Percentiles rank a stretch among this genome's conserved stretches.
Conservation (phyloP, 2,888 invertebrate species). For the Labia minor region DNA sequence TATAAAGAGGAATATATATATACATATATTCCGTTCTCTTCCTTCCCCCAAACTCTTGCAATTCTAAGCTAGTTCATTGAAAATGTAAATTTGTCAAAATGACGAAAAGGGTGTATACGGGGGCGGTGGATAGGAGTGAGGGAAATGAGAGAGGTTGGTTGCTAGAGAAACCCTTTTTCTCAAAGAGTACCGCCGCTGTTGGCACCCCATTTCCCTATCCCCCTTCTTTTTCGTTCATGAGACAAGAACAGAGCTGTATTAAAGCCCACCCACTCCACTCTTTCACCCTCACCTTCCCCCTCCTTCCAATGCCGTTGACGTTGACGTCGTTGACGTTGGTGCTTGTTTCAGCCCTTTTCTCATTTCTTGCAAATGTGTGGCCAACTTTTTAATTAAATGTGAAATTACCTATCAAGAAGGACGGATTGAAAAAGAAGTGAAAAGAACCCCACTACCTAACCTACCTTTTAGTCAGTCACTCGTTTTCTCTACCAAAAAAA, state of each 20-base stretch:
- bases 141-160: too few species aligned
- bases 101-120: neutral
- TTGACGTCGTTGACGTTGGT: neutral
- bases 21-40: neutral
- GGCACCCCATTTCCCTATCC: neutral
- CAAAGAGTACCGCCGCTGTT: neutral
- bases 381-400: constrained; percentile 7
- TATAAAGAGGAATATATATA: neutral
- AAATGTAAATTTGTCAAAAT: constrained; percentile 13
- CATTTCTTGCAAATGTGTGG: constrained; percentile 13
- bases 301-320: neutral
- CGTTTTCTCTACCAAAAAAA: too few species aligned
- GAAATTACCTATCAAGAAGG: constrained; percentile 13
- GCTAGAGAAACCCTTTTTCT: neutral
- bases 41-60: neutral
- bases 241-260: constrained; percentile 7
- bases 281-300: too few species aligned
- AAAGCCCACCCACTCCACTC: too few species aligned
- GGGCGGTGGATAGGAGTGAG: too few species aligned
- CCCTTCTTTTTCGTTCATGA: too few species aligned
- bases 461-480: too few species aligned
- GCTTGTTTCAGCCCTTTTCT: neutral
- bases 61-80: constrained; percentile 4
- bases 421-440: neutral
- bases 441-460: too few species aligned